Percentiles rank a stretch among this genome's conserved stretches.
Conservation (phyloP, 1,140 invertebrate genomes). For the Archivesica marissinica region DNA sequence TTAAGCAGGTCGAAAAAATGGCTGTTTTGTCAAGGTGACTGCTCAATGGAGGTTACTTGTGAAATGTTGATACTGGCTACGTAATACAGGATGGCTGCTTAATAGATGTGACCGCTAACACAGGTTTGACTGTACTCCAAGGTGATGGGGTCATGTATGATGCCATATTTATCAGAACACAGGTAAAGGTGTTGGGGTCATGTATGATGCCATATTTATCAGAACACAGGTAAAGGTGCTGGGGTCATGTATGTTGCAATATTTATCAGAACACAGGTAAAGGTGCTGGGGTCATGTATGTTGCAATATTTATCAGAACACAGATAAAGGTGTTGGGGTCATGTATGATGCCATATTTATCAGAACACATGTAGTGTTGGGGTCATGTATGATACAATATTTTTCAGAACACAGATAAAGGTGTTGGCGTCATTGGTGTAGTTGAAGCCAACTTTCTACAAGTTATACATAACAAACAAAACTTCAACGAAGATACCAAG, state of each 20-base stretch:
- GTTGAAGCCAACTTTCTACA: slow-evolving; percentile 80
- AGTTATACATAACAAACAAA: slow-evolving; percentile 82
- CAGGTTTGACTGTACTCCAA: too few relatives aligned
- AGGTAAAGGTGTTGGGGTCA: too few relatives aligned
- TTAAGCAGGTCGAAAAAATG: too few relatives aligned
- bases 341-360: not conserved
- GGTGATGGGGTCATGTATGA: too few relatives aligned
- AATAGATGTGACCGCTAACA: too few relatives aligned
- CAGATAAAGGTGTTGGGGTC: not conserved
- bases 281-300: not conserved
- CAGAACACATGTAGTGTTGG: not conserved
- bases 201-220: too few relatives aligned
- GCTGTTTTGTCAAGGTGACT: too few relatives aligned
- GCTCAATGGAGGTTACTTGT: too few relatives aligned
- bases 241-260: not conserved
- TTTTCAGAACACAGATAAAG: slow-evolving; percentile 77
- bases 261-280: not conserved
- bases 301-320: not conserved
- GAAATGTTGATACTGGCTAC: too few relatives aligned
- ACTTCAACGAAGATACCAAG: slow-evolving; percentile 79
- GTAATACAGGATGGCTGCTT: too few relatives aligned
- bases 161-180: too few relatives aligned
- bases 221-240: not conserved
- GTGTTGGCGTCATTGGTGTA: slow-evolving; percentile 80
- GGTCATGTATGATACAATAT: not conserved